These are phyloP conservation scores for Diplodus sargus DNA, from an alignment of 2,797 vertebrate species.

Conservation along the genomic window DNA sequence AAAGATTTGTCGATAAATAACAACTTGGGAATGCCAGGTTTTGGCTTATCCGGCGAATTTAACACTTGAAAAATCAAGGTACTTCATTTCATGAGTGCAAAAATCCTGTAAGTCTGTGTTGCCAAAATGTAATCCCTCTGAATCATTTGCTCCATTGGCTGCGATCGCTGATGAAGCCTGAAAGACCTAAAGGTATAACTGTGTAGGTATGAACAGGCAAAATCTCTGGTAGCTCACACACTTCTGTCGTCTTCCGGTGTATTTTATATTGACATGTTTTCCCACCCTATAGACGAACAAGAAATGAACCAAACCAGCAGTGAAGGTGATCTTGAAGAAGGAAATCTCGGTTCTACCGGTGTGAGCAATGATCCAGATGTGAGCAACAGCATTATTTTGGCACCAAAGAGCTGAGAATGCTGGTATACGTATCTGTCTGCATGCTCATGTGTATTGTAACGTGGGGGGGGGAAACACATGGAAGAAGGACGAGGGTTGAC, in stretches of 20 bases:
- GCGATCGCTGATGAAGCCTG: not conserved
- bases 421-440: slow-evolving; percentile 9
- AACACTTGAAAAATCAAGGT: not conserved
- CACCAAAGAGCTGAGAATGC: slow-evolving; percentile 40
- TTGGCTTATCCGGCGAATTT: not conserved
- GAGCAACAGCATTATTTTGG: slow-evolving; percentile 46
- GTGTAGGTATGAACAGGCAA: not conserved
- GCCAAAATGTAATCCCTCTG: not conserved
- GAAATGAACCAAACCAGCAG: slow-evolving; percentile 4
- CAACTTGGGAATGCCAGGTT: not conserved
- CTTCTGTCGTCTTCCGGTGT: not conserved
- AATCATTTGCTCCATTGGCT: not conserved
- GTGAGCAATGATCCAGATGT: slow-evolving; percentile 37
- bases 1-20: not conserved
- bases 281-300: not conserved
- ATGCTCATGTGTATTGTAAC: slow-evolving; percentile 15
- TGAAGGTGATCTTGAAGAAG: slow-evolving; percentile 25
- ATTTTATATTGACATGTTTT: too few species aligned
- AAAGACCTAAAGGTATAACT: not conserved
- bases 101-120: not conserved
- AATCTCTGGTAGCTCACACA: not conserved
- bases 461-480: slow-evolving; percentile 11
- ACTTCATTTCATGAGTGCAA: not conserved
- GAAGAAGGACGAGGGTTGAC: slow-evolving; percentile 32
- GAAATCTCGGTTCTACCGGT: slow-evolving; percentile 29